Base-by-base conservation (phyloP, 1,140 invertebrate genomes). In the Drosophila nikananu region DNA sequence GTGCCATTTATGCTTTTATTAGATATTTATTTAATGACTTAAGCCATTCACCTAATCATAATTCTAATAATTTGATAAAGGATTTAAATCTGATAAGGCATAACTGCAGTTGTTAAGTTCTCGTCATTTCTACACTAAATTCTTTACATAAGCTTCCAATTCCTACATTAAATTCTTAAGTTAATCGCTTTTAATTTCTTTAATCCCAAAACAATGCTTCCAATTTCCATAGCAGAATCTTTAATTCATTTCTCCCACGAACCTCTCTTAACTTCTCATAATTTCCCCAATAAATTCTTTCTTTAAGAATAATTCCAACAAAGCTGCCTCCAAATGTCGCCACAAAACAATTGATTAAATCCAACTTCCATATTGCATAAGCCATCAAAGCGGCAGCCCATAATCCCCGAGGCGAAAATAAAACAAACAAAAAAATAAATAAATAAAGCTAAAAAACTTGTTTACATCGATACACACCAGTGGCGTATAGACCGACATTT, bases 391-490 rank as follows among this genome's bases (percentile, higher is more conserved):
- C 21, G 25, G 51, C 49, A 51, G 32, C 49, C 67, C 48, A 46
- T 44, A 35, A 71, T 44, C 39, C 32, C 39, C 32, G 37, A 30
- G 49, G 37, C 51, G 30, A 42, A 35, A 68, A 72, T 39, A 32
- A 58, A 30, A 35, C 17, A 52, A 13, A 52, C 32, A 9, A n/a
- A 25, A 49, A 21, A 21, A 37, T 2, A 37, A 23, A 51, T n/a
- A 52, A 32, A 55, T 23, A 37, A 55, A 37, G 52, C 52, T n/a
- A 41, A 72, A 41, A 72, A 72, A 72, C 68, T 70, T 58, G 68
- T 72, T 72, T 72, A 58, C 68, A 70, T 70, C 66, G 37, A 55
- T 39, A 57, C 54, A 57, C 35, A 52, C 49, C 54, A 57, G 54
- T 57, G 54, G 25, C 54, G 46, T 72, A 58, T 58, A 44, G 19